Base-by-base conservation (phyloP, 2,888 invertebrate species). In the Oxycera nigricornis region DNA sequence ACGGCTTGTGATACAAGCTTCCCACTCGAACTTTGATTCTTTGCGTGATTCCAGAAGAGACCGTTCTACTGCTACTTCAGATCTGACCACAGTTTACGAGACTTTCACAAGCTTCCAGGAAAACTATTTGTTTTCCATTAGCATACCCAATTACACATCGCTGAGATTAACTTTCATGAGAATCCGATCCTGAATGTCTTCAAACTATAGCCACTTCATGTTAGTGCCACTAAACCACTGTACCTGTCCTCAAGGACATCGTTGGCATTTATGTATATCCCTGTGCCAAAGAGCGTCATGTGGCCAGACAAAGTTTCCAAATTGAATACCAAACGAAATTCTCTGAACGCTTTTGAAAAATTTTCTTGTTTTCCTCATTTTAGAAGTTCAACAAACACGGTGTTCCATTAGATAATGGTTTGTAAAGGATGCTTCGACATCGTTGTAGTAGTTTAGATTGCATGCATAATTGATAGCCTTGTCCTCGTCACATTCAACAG, bases 401-500 rank as follows among this genome's bases (percentile, higher is more conserved):
- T 41, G 39, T 7, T 11, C 39, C 39, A 65, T 65, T 65, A 65
- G 65, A 22, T 35, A 17, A 41, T 39, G 65, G 65, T 50, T 68
- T 50, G 50, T 68, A 17, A n/a, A n/a, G 22, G 22, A 46, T n/a
- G 46, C 17, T 22, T 50, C 30, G 28, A 30, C 26, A 46, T 50
- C 11, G 50, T 68, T 68, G 50, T 31, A 30, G 70, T 31, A 55
- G 22, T 52, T 52, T 65, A 41, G 7, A 30, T 31, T 52, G 70
- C 31, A 30, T 70, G 70, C 70, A 70, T 70, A 70, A 70, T 70
- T 70, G 70, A 70, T 70, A 31, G 52, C 70, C 55, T 55, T 65
- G 6, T 39, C 39, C 11, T 65, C 14, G 55, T n/a, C 61, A 28
- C n/a, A 17, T 17, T 14, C 17, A 3, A 46, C 3, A 61, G 30